Percentiles rank a stretch among this genome's conserved stretches.
These are phyloP conservation scores for Protobothrops flavoviridis DNA, from an alignment of 2,113 vertebrate genomes.

Conservation along the genomic window DNA sequence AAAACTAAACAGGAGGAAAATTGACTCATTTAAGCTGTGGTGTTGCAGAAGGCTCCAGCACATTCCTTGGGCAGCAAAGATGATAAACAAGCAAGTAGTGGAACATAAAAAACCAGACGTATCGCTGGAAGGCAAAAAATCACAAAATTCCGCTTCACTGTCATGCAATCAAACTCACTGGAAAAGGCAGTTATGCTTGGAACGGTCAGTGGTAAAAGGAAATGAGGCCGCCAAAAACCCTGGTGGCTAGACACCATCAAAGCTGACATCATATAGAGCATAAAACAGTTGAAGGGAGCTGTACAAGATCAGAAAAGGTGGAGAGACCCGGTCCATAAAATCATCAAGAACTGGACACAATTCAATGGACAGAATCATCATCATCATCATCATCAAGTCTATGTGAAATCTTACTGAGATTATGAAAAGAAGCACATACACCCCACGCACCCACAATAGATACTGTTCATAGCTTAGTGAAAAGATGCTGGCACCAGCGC, in stretches of 20 bases:
- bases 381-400: background rate
- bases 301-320: background rate
- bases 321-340: background rate
- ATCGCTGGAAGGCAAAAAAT: background rate
- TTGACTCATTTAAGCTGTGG: background rate
- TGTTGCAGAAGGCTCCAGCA: background rate
- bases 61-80: background rate
- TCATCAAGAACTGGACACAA: background rate
- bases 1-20: background rate
- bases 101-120: background rate
- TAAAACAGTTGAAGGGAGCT: background rate
- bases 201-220: background rate
- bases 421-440: background rate
- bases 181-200: background rate
- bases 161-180: background rate
- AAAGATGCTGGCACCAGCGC: background rate
- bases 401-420: background rate
- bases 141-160: background rate
- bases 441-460: background rate
- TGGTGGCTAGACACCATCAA: background rate
- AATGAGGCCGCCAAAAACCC: background rate
- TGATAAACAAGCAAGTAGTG: background rate
- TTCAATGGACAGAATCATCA: background rate
- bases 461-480: background rate
- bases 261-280: background rate